phyloP scores from a whole-genome alignment of 2,797 vertebrate species.

The Hipposideros larvatus region DNA sequence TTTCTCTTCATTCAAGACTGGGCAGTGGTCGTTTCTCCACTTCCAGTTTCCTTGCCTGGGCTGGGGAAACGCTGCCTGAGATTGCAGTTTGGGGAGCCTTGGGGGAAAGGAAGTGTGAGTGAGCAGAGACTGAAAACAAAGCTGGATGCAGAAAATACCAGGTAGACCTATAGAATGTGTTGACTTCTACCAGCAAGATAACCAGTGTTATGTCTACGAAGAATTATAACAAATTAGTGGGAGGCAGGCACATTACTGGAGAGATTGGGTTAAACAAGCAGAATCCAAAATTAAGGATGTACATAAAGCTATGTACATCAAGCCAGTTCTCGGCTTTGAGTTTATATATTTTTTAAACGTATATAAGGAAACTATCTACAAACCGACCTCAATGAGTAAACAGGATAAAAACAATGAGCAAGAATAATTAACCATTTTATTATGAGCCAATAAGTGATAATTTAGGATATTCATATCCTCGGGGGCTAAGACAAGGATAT shows the following conservation, averaged over 20 bases:
- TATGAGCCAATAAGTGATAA: neutral
- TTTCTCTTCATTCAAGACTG: neutral
- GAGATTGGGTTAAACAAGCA: neutral
- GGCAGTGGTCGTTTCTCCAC: neutral
- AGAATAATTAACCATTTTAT: neutral
- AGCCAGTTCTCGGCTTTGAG: conserved; percentile 31
- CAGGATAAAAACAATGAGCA: conserved; percentile 22
- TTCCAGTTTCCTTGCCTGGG: neutral
- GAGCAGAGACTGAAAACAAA: neutral
- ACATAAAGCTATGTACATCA: neutral
- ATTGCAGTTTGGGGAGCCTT: neutral
- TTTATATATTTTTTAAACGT: neutral
- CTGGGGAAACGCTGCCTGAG: neutral
- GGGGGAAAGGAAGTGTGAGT: neutral
- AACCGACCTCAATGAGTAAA: neutral
- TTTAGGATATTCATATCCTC: neutral
- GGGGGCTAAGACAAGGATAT: neutral
- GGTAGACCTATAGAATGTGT: neutral
- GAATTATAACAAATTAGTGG: neutral
- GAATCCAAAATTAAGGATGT: conserved; percentile 34
- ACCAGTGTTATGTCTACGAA: neutral
- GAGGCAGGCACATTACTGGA: neutral
- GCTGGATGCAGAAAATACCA: neutral
- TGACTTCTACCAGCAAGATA: neutral
- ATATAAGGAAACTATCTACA: neutral